Percentiles rank a stretch among this genome's conserved stretches.
These are phyloP conservation scores for Cassiopea andromeda DNA, from an alignment of 30 jellyfish, hydroid and myxozoan species.

Conservation along the genomic window DNA sequence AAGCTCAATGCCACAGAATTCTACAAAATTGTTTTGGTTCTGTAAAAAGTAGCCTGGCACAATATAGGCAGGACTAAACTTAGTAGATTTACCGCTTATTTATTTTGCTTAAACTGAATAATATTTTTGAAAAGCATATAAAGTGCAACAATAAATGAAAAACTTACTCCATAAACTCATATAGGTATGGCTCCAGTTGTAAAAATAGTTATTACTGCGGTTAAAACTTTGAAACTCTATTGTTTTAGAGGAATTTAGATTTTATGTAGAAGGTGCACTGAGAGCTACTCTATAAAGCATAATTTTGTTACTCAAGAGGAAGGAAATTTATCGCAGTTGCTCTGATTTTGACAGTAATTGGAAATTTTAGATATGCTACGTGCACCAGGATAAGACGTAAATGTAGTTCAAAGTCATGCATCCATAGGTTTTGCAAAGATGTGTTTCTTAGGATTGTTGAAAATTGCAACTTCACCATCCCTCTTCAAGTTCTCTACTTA, in stretches of 20 bases:
- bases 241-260: neutral
- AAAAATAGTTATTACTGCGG: neutral
- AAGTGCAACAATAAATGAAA: neutral
- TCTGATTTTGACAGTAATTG: too few relatives aligned
- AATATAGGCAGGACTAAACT: conserved; percentile 7
- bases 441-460: too few relatives aligned
- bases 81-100: neutral
- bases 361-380: too few relatives aligned
- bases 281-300: too few relatives aligned
- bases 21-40: conserved; percentile 3
- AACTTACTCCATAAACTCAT: neutral
- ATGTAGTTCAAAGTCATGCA: too few relatives aligned
- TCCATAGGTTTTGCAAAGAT: too few relatives aligned
- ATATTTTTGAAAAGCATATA: neutral
- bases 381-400: too few relatives aligned
- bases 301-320: too few relatives aligned
- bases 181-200: neutral
- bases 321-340: too few relatives aligned
- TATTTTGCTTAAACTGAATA: neutral
- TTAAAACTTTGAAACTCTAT: neutral
- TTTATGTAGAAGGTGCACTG: too few relatives aligned
- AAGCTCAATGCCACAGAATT: neutral
- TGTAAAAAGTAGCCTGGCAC: neutral
- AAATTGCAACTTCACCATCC: too few relatives aligned
- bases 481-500: too few relatives aligned